phyloP scores from a whole-genome alignment of 2,113 vertebrate species.

The Notiomystis cincta region DNA sequence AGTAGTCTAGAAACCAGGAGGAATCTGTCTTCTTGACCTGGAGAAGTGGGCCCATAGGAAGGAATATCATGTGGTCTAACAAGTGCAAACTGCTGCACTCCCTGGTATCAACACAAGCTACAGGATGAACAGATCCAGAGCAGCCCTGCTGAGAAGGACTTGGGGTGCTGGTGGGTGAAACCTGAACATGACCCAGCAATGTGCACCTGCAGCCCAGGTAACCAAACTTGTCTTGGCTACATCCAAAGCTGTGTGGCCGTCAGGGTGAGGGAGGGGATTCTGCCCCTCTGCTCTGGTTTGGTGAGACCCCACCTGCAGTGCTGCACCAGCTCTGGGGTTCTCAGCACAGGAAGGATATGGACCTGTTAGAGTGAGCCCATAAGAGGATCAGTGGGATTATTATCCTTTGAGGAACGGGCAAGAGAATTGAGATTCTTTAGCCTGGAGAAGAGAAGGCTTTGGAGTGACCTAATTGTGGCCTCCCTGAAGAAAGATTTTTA shows the following conservation, averaged over 20 bases:
- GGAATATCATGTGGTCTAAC: neutral
- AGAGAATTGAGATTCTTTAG: neutral
- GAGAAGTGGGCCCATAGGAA: neutral
- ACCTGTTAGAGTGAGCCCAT: neutral
- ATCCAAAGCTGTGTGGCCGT: neutral
- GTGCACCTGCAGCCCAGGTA: neutral
- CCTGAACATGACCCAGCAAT: too few relatives aligned
- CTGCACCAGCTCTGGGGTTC: neutral
- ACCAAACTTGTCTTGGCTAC: neutral
- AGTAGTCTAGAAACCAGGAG: neutral
- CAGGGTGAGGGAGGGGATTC: neutral
- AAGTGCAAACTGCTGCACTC: neutral
- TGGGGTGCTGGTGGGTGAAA: neutral
- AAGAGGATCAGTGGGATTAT: neutral
- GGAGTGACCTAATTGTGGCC: neutral
- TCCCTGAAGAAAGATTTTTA: neutral
- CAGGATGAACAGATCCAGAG: neutral
- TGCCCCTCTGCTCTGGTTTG: neutral
- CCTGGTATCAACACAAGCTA: neutral
- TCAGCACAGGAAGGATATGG: neutral
- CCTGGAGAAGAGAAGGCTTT: neutral
- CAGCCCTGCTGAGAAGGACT: neutral
- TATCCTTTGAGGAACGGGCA: neutral
- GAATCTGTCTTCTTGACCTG: neutral
- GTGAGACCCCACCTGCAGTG: neutral